Percentiles rank a stretch among this genome's conserved stretches.
Conservation (phyloP, 2,113 vertebrate genomes). For the Hyperopisus bebe region DNA sequence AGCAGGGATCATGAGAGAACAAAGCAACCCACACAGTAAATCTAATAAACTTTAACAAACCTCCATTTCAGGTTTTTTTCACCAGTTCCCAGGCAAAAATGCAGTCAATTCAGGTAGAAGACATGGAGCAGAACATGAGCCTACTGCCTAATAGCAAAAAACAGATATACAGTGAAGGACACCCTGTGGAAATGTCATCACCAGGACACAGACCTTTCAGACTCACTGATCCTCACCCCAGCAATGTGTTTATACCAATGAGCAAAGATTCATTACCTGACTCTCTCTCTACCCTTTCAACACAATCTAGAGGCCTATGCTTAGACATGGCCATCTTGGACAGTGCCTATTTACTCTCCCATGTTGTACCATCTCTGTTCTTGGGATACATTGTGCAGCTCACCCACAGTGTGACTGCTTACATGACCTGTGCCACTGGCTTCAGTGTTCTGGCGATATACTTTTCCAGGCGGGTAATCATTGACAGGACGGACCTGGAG, state of each 20-base stretch:
- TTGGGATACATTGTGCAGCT: conserved; percentile 77
- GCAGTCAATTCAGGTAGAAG: not conserved
- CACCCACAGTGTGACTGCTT: conserved; percentile 69
- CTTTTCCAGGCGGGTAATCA: conserved; percentile 71
- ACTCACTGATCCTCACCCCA: conserved; percentile 28
- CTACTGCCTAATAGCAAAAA: conserved; percentile 43
- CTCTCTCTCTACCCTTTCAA: not conserved
- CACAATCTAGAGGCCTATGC: conserved; percentile 63
- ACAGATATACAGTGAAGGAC: conserved; percentile 50
- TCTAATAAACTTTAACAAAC: not conserved
- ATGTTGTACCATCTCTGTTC: conserved; percentile 72
- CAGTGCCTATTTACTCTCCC: conserved; percentile 78
- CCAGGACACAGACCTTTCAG: conserved; percentile 26
- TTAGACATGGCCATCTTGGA: conserved; percentile 79
- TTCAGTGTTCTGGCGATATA: conserved; percentile 71
- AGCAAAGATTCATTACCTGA: not conserved
- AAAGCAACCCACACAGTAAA: not conserved
- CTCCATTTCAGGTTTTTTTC: conserved; percentile 62
- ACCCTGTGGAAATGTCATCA: not conserved
- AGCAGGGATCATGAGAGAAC: not conserved
- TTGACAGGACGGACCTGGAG: conserved; percentile 66
- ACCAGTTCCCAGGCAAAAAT: conserved; percentile 53
- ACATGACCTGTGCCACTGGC: conserved; percentile 66
- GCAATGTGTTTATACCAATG: conserved; percentile 22
- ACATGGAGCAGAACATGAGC: conserved; percentile 40